Conservation (phyloP, 2,113 vertebrate genomes). For the Gracilinanus agilis region DNA sequence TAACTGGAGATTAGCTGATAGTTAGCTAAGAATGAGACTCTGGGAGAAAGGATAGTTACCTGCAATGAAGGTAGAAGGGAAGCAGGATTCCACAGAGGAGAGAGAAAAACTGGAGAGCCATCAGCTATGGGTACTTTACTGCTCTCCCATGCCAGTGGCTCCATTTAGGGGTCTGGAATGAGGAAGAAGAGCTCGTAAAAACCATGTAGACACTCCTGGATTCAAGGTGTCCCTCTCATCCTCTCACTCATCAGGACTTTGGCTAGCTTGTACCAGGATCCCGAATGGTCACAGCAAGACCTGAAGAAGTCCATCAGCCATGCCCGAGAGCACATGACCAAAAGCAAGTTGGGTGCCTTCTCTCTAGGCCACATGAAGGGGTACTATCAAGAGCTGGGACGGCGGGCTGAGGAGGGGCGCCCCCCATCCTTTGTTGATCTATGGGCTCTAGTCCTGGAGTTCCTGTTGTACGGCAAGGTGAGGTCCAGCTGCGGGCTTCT, state of each 20-base stretch:
- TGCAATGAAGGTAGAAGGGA: background rate
- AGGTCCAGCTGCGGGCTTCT: fast-evolving
- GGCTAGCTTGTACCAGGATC: conserved; percentile 86
- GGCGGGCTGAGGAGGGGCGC: conserved; percentile 77
- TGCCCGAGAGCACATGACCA: conserved; percentile 79
- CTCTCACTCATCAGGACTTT: conserved; percentile 85
- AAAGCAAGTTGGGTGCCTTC: conserved; percentile 83
- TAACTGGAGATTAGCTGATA: background rate
- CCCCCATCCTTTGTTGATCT: conserved; percentile 82
- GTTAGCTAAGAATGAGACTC: background rate
- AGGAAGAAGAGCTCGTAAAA: no score
- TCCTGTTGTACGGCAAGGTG: conserved; percentile 70
- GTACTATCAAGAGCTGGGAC: conserved; percentile 79
- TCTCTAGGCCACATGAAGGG: conserved; percentile 76
- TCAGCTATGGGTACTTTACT: background rate
- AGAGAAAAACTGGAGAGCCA: background rate
- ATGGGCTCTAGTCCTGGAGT: conserved; percentile 86
- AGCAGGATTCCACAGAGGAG: background rate
- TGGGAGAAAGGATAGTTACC: background rate
- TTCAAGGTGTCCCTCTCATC: background rate
- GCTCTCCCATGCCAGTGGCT: background rate
- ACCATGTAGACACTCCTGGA: background rate
- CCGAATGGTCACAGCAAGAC: conserved; percentile 88
- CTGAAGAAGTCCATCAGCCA: conserved; percentile 74
- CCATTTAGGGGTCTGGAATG: background rate